Conservation (phyloP, 2,113 vertebrate genomes). For the Vireo altiloquus region DNA sequence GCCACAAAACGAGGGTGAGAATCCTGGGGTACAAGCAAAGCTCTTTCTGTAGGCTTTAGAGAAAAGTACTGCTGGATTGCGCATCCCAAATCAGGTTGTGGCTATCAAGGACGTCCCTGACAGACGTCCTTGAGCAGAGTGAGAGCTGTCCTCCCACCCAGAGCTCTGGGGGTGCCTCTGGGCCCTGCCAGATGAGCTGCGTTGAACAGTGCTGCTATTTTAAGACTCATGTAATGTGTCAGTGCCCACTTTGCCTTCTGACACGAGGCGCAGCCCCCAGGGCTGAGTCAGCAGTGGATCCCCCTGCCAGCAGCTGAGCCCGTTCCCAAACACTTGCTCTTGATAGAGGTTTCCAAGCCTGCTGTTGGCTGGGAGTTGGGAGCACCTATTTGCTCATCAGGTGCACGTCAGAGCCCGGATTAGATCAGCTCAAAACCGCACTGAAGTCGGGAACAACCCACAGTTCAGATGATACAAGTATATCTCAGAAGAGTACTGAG, state of each 20-base stretch:
- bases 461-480: constrained; percentile 1
- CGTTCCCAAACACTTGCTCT: background rate
- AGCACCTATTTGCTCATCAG: background rate
- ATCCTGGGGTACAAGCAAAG: background rate
- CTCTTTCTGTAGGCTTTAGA: background rate
- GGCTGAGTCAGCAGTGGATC: background rate
- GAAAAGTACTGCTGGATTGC: background rate
- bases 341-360: background rate
- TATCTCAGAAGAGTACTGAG: background rate
- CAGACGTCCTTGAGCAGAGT: background rate
- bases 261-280: background rate
- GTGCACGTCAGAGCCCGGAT: background rate
- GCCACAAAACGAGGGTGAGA: background rate
- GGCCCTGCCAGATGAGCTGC: background rate
- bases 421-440: constrained; percentile 1
- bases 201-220: background rate
- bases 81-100: background rate
- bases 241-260: background rate
- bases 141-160: background rate
- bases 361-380: background rate
- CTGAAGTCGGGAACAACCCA: background rate
- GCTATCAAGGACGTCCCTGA: background rate
- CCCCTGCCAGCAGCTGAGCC: background rate
- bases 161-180: background rate
- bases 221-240: background rate